phyloP scores from a whole-genome alignment of 2,113 vertebrate species.

The Peromyscus leucopus region DNA sequence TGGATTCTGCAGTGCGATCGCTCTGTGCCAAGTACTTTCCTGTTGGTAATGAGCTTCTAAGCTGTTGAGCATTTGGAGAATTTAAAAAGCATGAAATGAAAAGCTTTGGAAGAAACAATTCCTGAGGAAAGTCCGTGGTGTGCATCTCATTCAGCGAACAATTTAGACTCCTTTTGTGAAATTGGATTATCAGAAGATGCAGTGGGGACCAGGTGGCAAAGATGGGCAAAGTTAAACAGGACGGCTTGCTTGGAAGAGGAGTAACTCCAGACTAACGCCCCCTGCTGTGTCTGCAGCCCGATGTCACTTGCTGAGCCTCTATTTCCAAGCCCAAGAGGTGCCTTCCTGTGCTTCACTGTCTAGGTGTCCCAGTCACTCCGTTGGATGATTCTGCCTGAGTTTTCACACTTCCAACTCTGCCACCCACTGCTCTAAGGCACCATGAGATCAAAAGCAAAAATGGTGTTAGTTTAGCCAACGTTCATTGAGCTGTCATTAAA shows the following conservation, averaged over 20 bases:
- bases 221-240: neutral
- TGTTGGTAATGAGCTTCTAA: neutral
- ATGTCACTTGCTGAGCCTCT: neutral
- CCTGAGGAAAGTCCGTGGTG: neutral
- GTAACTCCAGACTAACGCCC: neutral
- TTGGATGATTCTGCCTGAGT: neutral
- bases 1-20: neutral
- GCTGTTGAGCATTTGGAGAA: neutral
- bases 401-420: neutral
- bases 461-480: neutral
- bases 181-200: rapidly evolving
- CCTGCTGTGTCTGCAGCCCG: rapidly evolving
- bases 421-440: rapidly evolving
- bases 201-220: rapidly evolving
- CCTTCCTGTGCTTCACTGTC: neutral
- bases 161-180: neutral
- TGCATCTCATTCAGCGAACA: neutral
- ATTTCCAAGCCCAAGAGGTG: rapidly evolving
- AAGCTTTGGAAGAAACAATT: neutral
- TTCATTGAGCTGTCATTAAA: rapidly evolving
- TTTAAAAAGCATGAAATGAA: constrained; percentile 46
- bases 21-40: neutral
- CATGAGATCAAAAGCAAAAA: neutral
- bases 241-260: rapidly evolving
- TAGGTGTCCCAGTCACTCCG: neutral